A percentile compares a stretch with the other conserved stretches of the same genome.
Evolutionary conservation across 2,797 vertebrate species (phyloP).

Genomic region (Urophycis tenuis): DNA sequence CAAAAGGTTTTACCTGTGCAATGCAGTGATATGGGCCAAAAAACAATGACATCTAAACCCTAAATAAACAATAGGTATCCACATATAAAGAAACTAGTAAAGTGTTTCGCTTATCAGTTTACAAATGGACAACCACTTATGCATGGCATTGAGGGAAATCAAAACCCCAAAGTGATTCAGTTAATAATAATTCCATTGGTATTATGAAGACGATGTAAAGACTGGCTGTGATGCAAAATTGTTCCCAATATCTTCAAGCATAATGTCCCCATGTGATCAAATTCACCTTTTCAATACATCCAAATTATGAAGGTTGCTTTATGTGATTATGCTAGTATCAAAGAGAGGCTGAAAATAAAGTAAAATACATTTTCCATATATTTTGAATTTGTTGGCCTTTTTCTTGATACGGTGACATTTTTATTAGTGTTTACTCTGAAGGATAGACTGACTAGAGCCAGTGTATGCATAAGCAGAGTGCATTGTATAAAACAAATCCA

Average conservation of each 20-base stretch:
- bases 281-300: background rate
- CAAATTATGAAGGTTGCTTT: background rate
- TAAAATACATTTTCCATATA: background rate
- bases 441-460: background rate
- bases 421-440: no score
- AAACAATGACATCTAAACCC: no score
- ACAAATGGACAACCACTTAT: background rate
- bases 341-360: background rate
- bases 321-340: background rate
- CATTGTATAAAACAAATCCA: slow-evolving; percentile 47
- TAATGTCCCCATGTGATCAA: background rate
- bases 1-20: no score
- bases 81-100: no score
- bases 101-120: no score
- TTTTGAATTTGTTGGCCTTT: background rate
- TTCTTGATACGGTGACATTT: background rate
- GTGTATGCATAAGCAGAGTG: slow-evolving; percentile 61
- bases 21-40: no score
- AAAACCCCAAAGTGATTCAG: no score
- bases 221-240: no score
- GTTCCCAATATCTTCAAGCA: background rate
- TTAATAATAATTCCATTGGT: no score
- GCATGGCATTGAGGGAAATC: background rate
- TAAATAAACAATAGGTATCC: no score
- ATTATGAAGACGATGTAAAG: no score